These are phyloP conservation scores for Alviniconcha marisindica DNA, from an alignment of 1,140 invertebrate species.

Conservation along the genomic window DNA sequence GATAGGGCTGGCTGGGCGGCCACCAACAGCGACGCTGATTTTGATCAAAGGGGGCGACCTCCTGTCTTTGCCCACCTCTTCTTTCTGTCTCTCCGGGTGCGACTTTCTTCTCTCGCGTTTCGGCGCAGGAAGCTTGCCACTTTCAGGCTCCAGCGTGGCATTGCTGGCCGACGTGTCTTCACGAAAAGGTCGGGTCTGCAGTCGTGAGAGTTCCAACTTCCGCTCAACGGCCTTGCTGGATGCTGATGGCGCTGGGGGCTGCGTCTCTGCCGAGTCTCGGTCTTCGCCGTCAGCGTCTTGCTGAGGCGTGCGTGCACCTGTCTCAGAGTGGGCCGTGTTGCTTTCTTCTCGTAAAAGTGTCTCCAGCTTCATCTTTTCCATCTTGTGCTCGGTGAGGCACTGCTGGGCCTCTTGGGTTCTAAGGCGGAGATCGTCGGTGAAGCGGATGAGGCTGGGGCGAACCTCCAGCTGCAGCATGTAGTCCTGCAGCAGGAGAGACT, in stretches of 20 bases:
- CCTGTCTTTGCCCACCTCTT: not conserved
- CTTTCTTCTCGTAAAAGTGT: not conserved
- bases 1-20: not conserved
- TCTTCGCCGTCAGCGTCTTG: not conserved
- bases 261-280: not conserved
- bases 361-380: slow-evolving; percentile 20
- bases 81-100: not conserved
- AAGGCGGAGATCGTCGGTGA: slow-evolving; percentile 47
- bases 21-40: no score
- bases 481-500: slow-evolving; percentile 50
- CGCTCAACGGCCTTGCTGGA: not conserved
- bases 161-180: not conserved
- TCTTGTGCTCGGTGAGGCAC: not conserved
- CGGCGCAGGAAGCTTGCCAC: not conserved
- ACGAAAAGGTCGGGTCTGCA: not conserved
- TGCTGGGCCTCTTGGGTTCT: slow-evolving; percentile 39
- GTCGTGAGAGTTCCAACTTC: slow-evolving; percentile 11
- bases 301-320: not conserved
- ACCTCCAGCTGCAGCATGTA: slow-evolving; percentile 56
- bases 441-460: slow-evolving; percentile 59
- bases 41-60: not conserved
- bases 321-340: not conserved
- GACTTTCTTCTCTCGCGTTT: not conserved
- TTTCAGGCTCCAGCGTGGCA: not conserved
- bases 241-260: not conserved